Evolutionary conservation across 2,888 invertebrate genomes (phyloP), one percentile per base, ranked within the genome.

Genomic region (Bursaphelenchus okinawaensis): DNA sequence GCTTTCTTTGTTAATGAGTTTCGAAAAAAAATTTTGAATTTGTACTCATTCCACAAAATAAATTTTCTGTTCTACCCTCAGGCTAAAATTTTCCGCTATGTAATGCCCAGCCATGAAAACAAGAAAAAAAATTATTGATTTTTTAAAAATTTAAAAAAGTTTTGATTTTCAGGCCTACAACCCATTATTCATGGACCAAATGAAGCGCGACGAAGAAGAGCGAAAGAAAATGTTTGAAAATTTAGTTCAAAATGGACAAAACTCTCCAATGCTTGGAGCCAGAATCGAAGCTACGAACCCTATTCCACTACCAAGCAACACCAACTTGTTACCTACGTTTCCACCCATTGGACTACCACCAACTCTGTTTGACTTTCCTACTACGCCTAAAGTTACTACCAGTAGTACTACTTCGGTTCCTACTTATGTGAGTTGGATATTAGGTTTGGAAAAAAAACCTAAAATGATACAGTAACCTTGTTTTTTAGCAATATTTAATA

Each of bases 221-320:
- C 61, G 72, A 24, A 60, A 58, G 31, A 57, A 63, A 27, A 61
- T 70, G 28, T 75, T 74, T n/a, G 69, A 71, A 51, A 73, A 74
- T 29, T 19, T 58, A 22, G 57, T 59, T 24, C 60, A 59, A 59
- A 59, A 26, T n/a, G 51, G 52, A 4, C 22, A 29, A n/a, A 50
- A 40, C 50, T 8, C 50, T 19, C 28, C 28, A 12, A 31, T 22
- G 16, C 6, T 40, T 1, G 40, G 40, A 4, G 40, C 40, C n/a
- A 1, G 40, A 40, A 40, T 40, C n/a, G 40, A 40, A 40, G 40
- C 40, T 6, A 51, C 26, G 55, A 23, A n/a, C 4, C 54, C 54
- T n/a, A 54, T 26, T 6, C 23, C 19, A 12, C 40, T n/a, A 16
- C 40, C 62, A 16, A 55, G 23, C 31, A 62, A 62, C 24, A 27